These are phyloP conservation scores for Fopius arisanus DNA, from an alignment of 1,140 invertebrate genomes.

Conservation along the genomic window DNA sequence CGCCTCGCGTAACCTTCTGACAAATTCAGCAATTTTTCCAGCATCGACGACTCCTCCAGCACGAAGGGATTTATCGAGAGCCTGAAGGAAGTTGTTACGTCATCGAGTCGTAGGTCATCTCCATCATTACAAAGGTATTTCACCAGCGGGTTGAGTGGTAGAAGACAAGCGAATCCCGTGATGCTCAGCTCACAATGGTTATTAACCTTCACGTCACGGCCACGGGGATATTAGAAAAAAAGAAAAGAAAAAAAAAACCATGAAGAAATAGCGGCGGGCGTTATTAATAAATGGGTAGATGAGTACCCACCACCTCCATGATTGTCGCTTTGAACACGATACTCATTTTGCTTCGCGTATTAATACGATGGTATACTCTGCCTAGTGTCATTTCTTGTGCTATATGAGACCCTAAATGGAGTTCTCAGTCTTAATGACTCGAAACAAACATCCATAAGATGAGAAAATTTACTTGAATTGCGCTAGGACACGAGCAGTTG, in stretches of 20 bases:
- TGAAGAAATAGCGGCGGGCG: slow-evolving; percentile 34
- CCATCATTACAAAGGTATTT: slow-evolving; percentile 62
- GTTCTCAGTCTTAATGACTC: slow-evolving; percentile 1
- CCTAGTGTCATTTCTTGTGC: slow-evolving; percentile 5
- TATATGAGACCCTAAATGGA: not conserved
- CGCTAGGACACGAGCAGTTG: not conserved
- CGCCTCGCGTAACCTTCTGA: not conserved
- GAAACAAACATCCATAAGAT: not conserved
- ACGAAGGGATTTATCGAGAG: slow-evolving; percentile 45
- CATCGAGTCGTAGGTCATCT: slow-evolving; percentile 58
- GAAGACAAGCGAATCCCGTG: slow-evolving; percentile 42
- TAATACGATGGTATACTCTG: not conserved
- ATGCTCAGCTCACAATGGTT: slow-evolving; percentile 49
- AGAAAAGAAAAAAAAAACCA: too few species aligned
- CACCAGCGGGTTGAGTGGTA: slow-evolving; percentile 40
- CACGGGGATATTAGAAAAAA: slow-evolving; percentile 26
- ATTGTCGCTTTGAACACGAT: slow-evolving; percentile 28
- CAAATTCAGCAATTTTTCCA: not conserved
- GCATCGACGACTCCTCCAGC: not conserved
- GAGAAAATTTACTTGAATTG: not conserved
- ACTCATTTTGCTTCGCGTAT: slow-evolving; percentile 15
- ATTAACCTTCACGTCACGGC: slow-evolving; percentile 54
- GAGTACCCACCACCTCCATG: slow-evolving; percentile 30
- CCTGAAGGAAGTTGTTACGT: slow-evolving; percentile 59
- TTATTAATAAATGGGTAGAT: slow-evolving; percentile 48